Base-by-base conservation (phyloP, 2,888 invertebrate species). In the Nephrotoma flavescens region DNA sequence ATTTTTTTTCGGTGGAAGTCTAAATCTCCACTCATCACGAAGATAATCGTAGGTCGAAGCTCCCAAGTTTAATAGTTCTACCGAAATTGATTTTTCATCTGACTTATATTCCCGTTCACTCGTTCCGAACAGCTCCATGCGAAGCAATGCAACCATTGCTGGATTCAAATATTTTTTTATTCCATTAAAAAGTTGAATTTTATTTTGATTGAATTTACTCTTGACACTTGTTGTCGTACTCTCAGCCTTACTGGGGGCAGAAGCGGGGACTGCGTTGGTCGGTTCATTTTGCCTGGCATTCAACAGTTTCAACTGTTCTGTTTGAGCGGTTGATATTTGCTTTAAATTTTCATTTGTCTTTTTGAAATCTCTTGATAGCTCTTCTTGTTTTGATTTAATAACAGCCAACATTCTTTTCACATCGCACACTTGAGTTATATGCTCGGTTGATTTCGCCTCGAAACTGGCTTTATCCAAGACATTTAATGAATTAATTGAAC, bases 91-190 rank as follows among this genome's bases (percentile, higher is more conserved):
- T n/a, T 89, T 90, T 88, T 92, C 92, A 87, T 92, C 92, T 0
- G 88, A 87, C 87, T 90, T 90, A 90, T 91, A 92, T 12, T 88
- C 88, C 6, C 92, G 90, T 7, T 91, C 91, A 0, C 89, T 88
- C 42, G 88, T 89, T 0, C 90, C 90, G 88, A 91, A 92, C 90
- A 92, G 90, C 89, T 92, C 92, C 91, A 92, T 91, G 7, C 92
- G 90, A 4, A 92, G 88, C n/a, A 92, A 87, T 0, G 91, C 89
- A 0, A 89, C 89, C 91, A 92, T 91, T 6, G 91, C 90, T 2
- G 90, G 89, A 15, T 89, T 89, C 15, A 91, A 87, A 88, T 92
- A 92, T 87, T 90, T 91, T 87, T 90, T 91, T n/a, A 92, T 90
- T 0, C 90, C 90, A 87, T 90, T 90, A 86, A 91, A 92, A 0